Evolutionary conservation across 2,797 vertebrate species (phyloP).

Genomic region (Gadopsis bispinosus): DNA sequence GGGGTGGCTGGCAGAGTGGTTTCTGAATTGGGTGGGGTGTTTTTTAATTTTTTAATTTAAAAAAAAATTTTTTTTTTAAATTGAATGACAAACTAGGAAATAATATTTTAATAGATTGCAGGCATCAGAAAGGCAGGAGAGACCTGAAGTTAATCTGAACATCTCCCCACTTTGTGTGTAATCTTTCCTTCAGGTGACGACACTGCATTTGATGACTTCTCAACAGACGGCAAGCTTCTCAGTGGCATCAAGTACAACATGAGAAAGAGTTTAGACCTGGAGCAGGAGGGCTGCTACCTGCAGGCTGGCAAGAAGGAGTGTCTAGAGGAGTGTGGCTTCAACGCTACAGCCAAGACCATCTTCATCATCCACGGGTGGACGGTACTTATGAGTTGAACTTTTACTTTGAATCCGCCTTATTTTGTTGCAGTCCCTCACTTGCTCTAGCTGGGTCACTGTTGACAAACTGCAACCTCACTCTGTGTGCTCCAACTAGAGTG

Average conservation of each 20-base stretch:
- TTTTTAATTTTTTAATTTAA: too few species aligned
- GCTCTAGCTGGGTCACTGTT: background rate
- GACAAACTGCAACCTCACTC: background rate
- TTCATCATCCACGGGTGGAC: conserved; percentile 98
- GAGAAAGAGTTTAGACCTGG: conserved; percentile 81
- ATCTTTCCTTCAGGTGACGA: conserved; percentile 71
- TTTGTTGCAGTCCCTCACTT: background rate
- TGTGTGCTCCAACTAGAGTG: background rate
- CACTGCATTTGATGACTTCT: conserved; percentile 46
- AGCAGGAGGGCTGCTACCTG: conserved; percentile 88
- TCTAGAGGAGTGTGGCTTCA: conserved; percentile 90
- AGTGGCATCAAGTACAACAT: conserved; percentile 86
- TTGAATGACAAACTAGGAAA: too few species aligned
- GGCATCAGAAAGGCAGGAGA: background rate
- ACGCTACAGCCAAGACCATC: conserved; percentile 91
- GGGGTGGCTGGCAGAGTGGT: conserved; percentile 3
- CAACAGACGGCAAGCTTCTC: background rate
- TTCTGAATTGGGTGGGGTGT: background rate
- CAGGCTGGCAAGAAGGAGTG: conserved; percentile 69
- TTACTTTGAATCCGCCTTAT: background rate
- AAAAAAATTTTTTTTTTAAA: background rate
- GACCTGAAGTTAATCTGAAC: background rate
- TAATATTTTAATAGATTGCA: background rate
- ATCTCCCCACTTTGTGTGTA: background rate
- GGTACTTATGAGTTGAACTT: conserved; percentile 74